Percentiles rank a stretch among this genome's conserved stretches.
These are phyloP conservation scores for Mythimna albipuncta DNA, from an alignment of 2,888 invertebrate species.

Conservation along the genomic window DNA sequence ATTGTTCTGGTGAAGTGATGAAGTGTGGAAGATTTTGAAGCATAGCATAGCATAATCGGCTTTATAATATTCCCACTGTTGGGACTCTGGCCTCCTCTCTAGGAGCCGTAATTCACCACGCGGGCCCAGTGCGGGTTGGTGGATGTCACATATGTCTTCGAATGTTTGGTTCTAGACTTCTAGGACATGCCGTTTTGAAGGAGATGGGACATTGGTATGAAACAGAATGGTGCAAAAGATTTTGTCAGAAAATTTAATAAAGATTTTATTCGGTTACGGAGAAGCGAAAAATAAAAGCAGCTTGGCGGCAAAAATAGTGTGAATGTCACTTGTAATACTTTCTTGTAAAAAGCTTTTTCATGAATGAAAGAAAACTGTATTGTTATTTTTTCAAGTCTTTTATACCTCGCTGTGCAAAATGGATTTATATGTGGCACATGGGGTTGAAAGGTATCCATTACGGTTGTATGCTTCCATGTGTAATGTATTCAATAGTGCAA, in stretches of 20 bases:
- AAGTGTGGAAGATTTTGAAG: no score
- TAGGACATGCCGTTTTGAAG: no score
- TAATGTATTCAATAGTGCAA: constrained; percentile 19
- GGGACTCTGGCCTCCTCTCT: no score
- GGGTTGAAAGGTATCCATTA: constrained; percentile 12
- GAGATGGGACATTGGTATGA: no score
- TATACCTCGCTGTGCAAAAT: background rate
- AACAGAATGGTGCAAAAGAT: background rate
- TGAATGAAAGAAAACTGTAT: background rate
- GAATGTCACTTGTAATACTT: background rate
- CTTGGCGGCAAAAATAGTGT: background rate
- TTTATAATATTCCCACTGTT: no score
- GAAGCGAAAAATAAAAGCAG: background rate
- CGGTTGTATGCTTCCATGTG: background rate
- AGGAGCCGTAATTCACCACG: no score
- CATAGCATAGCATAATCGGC: no score
- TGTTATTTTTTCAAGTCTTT: background rate
- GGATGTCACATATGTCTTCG: no score
- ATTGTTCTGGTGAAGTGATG: no score
- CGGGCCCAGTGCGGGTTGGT: no score
- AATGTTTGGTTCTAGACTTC: no score
- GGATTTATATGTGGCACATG: background rate
- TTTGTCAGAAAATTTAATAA: background rate
- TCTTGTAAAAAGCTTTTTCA: background rate
- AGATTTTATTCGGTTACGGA: background rate